A percentile compares a stretch with the other conserved stretches of the same genome.
phyloP scores from a whole-genome alignment of 2,113 vertebrate genomes.

The Oryzias melastigma region DNA sequence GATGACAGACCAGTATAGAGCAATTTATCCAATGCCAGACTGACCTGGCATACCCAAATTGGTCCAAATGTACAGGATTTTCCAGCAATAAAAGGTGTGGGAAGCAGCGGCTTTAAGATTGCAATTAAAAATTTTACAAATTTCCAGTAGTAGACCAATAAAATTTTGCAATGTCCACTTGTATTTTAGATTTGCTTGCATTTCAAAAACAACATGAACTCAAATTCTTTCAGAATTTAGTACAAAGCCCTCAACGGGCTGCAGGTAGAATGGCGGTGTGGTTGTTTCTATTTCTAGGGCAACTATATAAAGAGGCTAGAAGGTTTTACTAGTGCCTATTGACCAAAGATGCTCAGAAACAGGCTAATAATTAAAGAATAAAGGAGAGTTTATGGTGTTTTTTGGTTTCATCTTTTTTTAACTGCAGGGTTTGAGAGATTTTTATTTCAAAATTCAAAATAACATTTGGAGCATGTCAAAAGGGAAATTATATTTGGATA shows the following conservation, averaged over 20 bases:
- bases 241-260: too few relatives aligned
- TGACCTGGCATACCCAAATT: slow-evolving; percentile 38
- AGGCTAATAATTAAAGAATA: too few relatives aligned
- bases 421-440: background rate
- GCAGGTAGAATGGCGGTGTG: too few relatives aligned
- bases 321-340: too few relatives aligned
- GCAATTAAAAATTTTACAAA: background rate
- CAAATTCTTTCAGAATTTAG: too few relatives aligned
- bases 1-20: slow-evolving; percentile 62
- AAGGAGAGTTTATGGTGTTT: background rate
- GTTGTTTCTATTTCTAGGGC: too few relatives aligned
- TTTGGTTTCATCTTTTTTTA: background rate
- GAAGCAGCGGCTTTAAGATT: slow-evolving; percentile 7
- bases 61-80: background rate
- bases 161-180: too few relatives aligned
- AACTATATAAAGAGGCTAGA: too few relatives aligned
- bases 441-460: background rate
- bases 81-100: slow-evolving; percentile 30
- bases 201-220: too few relatives aligned
- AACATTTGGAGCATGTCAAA: background rate
- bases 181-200: too few relatives aligned
- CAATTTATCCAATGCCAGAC: slow-evolving; percentile 58
- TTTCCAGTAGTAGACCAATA: too few relatives aligned
- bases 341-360: too few relatives aligned
- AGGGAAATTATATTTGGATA: background rate